Percentiles rank a stretch among this genome's conserved stretches.
Conservation (phyloP, 2,888 invertebrate genomes). For the Cyclophora albipunctata region DNA sequence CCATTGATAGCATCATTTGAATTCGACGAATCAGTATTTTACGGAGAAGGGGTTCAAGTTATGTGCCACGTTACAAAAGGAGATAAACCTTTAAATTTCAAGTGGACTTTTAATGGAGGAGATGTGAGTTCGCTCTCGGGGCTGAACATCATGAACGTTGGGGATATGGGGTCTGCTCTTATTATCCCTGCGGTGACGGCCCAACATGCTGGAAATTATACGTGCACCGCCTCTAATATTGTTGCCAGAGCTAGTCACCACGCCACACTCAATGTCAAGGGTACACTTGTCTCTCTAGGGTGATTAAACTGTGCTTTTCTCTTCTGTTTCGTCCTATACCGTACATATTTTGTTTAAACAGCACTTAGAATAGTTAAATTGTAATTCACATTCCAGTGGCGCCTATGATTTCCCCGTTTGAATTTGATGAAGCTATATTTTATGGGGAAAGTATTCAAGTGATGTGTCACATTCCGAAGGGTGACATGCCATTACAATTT, state of each 20-base stretch:
- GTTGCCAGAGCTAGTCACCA: constrained; percentile 77
- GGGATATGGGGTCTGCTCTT: constrained; percentile 79
- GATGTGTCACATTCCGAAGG: constrained; percentile 77
- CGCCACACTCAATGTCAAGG: constrained; percentile 79
- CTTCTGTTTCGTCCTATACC: constrained; percentile 34
- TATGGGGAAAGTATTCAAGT: constrained; percentile 76
- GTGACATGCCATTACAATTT: constrained; percentile 82
- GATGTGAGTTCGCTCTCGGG: constrained; percentile 74
- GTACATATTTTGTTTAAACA: constrained; percentile 8
- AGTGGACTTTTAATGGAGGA: constrained; percentile 83
- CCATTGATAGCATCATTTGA: constrained; percentile 77
- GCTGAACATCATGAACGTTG: constrained; percentile 78
- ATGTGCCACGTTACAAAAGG: constrained; percentile 79
- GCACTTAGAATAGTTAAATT: constrained; percentile 5
- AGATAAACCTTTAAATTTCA: constrained; percentile 82
- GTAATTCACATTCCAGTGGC: constrained; percentile 63
- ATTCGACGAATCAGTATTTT: constrained; percentile 73
- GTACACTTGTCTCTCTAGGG: constrained; percentile 50
- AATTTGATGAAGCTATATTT: constrained; percentile 72
- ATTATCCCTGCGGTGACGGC: constrained; percentile 82
- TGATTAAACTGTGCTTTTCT: constrained; percentile 47
- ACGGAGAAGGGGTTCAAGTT: constrained; percentile 74
- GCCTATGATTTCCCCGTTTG: constrained; percentile 76
- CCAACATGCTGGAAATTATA: constrained; percentile 81
- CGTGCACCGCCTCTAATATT: constrained; percentile 78